Evolutionary conservation across 2,888 invertebrate genomes (phyloP).

Genomic region (Noctua fimbriata): DNA sequence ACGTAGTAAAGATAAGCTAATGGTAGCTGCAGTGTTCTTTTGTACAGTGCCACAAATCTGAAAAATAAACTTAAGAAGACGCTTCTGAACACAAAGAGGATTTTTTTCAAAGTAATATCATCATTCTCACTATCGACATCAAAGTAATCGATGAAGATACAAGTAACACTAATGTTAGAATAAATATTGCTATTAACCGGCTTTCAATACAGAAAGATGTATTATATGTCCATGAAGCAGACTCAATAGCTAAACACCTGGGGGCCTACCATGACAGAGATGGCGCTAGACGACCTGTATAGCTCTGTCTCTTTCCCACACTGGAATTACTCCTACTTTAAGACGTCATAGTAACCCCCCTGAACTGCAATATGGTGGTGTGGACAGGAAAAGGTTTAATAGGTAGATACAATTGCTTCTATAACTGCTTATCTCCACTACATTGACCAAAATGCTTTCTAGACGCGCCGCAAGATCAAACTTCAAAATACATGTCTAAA

Average conservation of each 20-base stretch:
- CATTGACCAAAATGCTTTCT: not conserved
- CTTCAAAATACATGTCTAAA: conserved; percentile 17
- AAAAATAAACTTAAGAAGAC: not conserved
- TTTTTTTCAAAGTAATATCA: not conserved
- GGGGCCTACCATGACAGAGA: too few species aligned
- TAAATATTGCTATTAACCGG: not conserved
- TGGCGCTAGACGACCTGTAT: too few species aligned
- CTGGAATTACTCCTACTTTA: too few species aligned
- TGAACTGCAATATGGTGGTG: not conserved
- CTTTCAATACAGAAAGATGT: not conserved
- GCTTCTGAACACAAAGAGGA: not conserved
- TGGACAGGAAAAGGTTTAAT: not conserved
- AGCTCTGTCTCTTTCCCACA: too few species aligned
- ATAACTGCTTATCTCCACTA: not conserved
- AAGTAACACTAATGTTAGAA: not conserved
- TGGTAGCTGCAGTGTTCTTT: not conserved
- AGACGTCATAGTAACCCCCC: too few species aligned
- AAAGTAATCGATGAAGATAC: not conserved
- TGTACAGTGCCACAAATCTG: not conserved
- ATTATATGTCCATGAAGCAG: not conserved
- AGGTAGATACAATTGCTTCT: not conserved
- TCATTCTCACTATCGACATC: not conserved
- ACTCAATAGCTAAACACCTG: not conserved
- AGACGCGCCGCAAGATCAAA: conserved; percentile 30
- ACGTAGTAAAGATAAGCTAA: conserved; percentile 9